Base-by-base conservation (phyloP, 2,113 vertebrate species). In the Rhizomys pruinosus region DNA sequence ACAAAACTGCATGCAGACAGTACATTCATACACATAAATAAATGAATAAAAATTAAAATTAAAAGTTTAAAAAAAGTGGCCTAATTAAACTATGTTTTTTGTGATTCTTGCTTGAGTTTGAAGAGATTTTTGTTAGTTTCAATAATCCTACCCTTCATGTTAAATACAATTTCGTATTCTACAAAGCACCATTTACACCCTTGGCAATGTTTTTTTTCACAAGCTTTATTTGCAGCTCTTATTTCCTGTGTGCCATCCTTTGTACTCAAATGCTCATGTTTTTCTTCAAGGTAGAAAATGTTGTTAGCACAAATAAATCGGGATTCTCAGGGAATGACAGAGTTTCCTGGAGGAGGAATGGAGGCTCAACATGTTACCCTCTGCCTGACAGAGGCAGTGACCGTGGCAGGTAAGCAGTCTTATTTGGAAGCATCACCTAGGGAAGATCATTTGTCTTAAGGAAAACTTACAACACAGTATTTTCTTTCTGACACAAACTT, bases 241-340 rank as follows among this genome's bases (percentile, higher is more conserved):
- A 55, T 95, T 93, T 95, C 7, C 3, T 84, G 59, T 92, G n/a
- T 13, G 44, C 73, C 7, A 5, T 93, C 87, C 71, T 90, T 95
- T 95, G 72, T 97, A 91, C 74, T 97, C 61, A 97, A 93, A 27
- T 64, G 64, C 22, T 90, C 68, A 0, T 84, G 3, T 94, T 90
- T 98, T 97, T 95, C 96, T 97, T 97, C 95, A 98, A 99, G 99
- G 98, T 98, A 96, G 98, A 99, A 98, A 98, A 99, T 99, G 99
- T 99, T 99, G 98, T 97, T 99, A 98, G 99, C 99, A 93, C 99
- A 99, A 98, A 99, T 99, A 98, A 99, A 99, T 98, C 99, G 99
- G 97, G 99, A 99, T 97, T 99, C 99, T 96, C 99, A 99, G 98
- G 99, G 99, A 97, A 99, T 99, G 99, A 97, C 99, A 22, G 99